These are phyloP conservation scores for Coendou prehensilis DNA, from an alignment of 2,797 vertebrate genomes.

Conservation along the genomic window DNA sequence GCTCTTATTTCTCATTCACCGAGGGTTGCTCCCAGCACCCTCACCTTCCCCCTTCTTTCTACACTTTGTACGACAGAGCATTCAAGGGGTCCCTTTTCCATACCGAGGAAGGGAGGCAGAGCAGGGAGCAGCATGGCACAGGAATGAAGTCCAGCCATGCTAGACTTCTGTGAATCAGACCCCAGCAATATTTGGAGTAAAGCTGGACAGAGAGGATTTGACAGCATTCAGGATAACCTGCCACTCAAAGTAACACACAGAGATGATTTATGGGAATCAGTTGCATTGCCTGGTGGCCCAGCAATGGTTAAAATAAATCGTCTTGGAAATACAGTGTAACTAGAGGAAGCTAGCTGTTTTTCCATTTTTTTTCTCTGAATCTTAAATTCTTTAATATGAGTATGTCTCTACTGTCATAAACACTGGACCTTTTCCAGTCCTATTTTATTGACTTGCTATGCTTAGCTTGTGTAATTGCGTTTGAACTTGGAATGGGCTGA, in stretches of 20 bases:
- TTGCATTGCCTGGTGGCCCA: not conserved
- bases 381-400: not conserved
- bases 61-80: not conserved
- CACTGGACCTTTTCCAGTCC: not conserved
- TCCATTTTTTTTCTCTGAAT: not conserved
- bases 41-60: not conserved
- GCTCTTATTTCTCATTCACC: not conserved
- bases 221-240: not conserved
- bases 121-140: not conserved
- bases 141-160: not conserved
- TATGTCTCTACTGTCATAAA: not conserved
- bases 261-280: not conserved
- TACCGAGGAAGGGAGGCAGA: not conserved
- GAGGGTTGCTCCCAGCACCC: accelerated
- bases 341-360: not conserved
- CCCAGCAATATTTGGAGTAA: not conserved
- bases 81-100: accelerated
- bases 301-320: not conserved
- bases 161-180: not conserved
- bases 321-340: not conserved
- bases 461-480: not conserved
- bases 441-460: not conserved
- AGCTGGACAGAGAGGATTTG: not conserved
- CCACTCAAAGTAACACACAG: accelerated
- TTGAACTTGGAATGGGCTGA: not conserved